Conservation (phyloP, 2,797 vertebrate genomes). For the Pagetopsis macropterus region DNA sequence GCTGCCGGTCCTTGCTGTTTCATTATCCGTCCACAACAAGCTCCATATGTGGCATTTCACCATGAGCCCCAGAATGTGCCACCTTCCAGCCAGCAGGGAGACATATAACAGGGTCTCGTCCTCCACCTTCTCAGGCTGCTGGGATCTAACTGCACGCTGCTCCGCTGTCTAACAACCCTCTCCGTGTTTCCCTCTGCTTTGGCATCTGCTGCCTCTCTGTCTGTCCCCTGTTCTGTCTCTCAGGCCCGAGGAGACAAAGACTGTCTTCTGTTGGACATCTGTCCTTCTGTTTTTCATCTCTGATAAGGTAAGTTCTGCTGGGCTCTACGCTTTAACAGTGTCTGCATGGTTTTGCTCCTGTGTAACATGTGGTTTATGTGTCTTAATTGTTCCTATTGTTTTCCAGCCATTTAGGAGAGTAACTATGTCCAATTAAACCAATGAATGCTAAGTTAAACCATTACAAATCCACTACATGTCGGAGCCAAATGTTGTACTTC, state of each 20-base stretch:
- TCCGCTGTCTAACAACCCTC: conserved; percentile 59
- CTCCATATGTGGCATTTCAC: conserved; percentile 79
- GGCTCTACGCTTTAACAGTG: neutral
- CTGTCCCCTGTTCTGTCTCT: conserved; percentile 31
- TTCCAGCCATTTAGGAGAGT: neutral
- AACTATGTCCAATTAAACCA: neutral
- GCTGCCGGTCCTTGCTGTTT: conserved; percentile 46
- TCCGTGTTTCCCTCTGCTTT: conserved; percentile 46
- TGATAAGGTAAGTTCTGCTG: conserved; percentile 70
- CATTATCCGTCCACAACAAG: conserved; percentile 51
- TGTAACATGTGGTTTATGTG: conserved; percentile 4
- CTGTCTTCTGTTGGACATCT: conserved; percentile 67
- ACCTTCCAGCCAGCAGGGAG: conserved; percentile 57
- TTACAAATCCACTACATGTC: too few relatives aligned
- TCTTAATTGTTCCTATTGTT: neutral
- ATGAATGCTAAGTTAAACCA: too few relatives aligned
- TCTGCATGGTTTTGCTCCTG: neutral
- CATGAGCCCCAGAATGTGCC: conserved; percentile 73
- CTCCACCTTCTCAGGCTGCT: conserved; percentile 3
- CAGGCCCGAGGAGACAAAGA: conserved; percentile 52
- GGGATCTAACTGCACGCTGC: conserved; percentile 52
- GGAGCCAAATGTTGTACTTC: too few relatives aligned
- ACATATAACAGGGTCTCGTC: conserved; percentile 58
- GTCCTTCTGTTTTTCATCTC: conserved; percentile 70
- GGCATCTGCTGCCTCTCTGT: conserved; percentile 21